Percentiles rank a stretch among this genome's conserved stretches.
phyloP scores from a whole-genome alignment of 1,140 invertebrate genomes.

The Zophobas atratus region DNA sequence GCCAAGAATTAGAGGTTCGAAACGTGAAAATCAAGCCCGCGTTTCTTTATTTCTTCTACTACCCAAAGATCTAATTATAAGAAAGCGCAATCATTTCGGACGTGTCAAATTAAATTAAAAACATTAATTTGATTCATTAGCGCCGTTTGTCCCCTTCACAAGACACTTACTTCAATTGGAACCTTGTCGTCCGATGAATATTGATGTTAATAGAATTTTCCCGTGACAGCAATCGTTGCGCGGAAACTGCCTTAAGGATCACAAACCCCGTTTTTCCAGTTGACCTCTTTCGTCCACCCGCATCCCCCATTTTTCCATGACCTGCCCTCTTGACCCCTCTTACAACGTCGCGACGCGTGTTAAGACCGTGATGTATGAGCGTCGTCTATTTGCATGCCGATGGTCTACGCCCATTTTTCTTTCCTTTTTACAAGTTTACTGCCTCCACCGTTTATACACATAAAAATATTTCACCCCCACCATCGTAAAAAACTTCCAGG shows the following conservation, averaged over 20 bases:
- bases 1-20: not conserved
- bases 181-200: conserved; percentile 28
- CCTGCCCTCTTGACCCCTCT: conserved; percentile 46
- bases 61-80: conserved; percentile 4
- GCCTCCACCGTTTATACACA: conserved; percentile 35
- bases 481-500: conserved; percentile 10
- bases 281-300: conserved; percentile 46
- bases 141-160: conserved; percentile 17
- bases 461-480: conserved; percentile 30
- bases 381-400: conserved; percentile 55
- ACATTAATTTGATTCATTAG: conserved; percentile 41
- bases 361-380: conserved; percentile 56
- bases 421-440: conserved; percentile 45
- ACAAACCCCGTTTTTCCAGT: conserved; percentile 43
- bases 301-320: conserved; percentile 46
- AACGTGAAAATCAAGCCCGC: not conserved
- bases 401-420: conserved; percentile 47
- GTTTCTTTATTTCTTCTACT: conserved; percentile 26
- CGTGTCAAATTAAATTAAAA: conserved; percentile 34
- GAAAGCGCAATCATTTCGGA: conserved; percentile 11
- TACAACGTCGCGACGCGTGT: conserved; percentile 54
- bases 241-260: conserved; percentile 23
- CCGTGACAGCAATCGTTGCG: conserved; percentile 10
- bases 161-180: conserved; percentile 25
- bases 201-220: conserved; percentile 40